These are phyloP conservation scores for Malacosoma neustria DNA, from an alignment of 2,888 invertebrate species.

Conservation along the genomic window DNA sequence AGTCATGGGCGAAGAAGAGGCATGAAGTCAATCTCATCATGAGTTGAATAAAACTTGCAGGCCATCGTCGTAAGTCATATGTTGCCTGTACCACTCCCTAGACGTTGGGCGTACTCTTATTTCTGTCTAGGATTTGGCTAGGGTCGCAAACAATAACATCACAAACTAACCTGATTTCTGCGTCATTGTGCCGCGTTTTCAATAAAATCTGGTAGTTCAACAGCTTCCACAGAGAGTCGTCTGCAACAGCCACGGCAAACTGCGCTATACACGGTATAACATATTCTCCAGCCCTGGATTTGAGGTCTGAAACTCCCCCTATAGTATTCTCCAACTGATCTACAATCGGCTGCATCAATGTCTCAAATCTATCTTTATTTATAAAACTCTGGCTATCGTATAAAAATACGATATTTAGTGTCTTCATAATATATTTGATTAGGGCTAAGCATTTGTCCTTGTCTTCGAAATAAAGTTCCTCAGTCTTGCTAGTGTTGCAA, in stretches of 20 bases:
- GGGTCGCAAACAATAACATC: too few species aligned
- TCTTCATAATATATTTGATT: slow-evolving; percentile 82
- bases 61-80: too few species aligned
- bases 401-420: slow-evolving; percentile 84
- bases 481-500: slow-evolving; percentile 78
- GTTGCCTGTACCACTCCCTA: too few species aligned
- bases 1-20: too few species aligned
- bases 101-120: too few species aligned
- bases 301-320: slow-evolving; percentile 76
- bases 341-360: slow-evolving; percentile 89
- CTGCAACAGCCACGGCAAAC: slow-evolving; percentile 86
- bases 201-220: slow-evolving; percentile 92
- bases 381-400: slow-evolving; percentile 90
- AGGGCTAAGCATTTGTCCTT: slow-evolving; percentile 76
- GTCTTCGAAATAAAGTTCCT: slow-evolving; percentile 64
- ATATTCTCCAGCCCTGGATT: slow-evolving; percentile 72
- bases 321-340: slow-evolving; percentile 89
- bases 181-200: slow-evolving; percentile 86
- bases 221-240: slow-evolving; percentile 92
- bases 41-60: too few species aligned
- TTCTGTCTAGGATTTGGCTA: too few species aligned
- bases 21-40: too few species aligned
- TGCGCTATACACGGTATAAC: slow-evolving; percentile 88
- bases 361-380: slow-evolving; percentile 88
- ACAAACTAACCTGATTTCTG: slow-evolving; percentile 75